phyloP scores from a whole-genome alignment of 2,888 invertebrate genomes.

The Drosophila neoperkinsi region DNA sequence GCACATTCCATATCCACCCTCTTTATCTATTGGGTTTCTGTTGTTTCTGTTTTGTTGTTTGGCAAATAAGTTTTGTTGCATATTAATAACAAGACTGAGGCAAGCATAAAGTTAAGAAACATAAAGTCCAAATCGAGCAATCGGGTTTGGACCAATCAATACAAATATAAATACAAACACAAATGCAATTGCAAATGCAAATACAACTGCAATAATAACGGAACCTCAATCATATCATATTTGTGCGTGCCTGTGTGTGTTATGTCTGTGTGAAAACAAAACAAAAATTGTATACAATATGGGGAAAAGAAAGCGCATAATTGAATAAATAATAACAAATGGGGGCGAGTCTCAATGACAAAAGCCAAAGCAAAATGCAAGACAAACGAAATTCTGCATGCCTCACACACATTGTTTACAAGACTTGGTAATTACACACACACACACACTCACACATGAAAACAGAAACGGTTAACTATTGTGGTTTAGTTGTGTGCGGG shows the following conservation, averaged over 20 bases:
- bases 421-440: constrained; percentile 53
- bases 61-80: constrained; percentile 42
- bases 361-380: constrained; percentile 56
- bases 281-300: constrained; percentile 65
- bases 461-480: constrained; percentile 51
- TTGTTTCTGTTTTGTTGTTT: constrained; percentile 7
- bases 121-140: constrained; percentile 37
- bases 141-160: constrained; percentile 71
- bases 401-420: constrained; percentile 67
- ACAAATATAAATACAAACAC: constrained; percentile 48
- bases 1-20: constrained; percentile 40
- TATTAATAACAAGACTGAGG: constrained; percentile 42
- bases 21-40: constrained; percentile 31
- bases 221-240: constrained; percentile 18
- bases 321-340: constrained; percentile 77
- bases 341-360: constrained; percentile 67
- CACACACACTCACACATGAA: constrained; percentile 15
- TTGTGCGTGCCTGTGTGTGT: constrained; percentile 20
- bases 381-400: constrained; percentile 46
- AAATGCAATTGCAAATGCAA: constrained; percentile 25
- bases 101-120: constrained; percentile 41
- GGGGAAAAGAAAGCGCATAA: constrained; percentile 76
- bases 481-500: constrained; percentile 48
- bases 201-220: constrained; percentile 51
- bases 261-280: constrained; percentile 64